These are phyloP conservation scores for Scarus forsteni DNA, from an alignment of 2,797 vertebrate species.

Conservation along the genomic window DNA sequence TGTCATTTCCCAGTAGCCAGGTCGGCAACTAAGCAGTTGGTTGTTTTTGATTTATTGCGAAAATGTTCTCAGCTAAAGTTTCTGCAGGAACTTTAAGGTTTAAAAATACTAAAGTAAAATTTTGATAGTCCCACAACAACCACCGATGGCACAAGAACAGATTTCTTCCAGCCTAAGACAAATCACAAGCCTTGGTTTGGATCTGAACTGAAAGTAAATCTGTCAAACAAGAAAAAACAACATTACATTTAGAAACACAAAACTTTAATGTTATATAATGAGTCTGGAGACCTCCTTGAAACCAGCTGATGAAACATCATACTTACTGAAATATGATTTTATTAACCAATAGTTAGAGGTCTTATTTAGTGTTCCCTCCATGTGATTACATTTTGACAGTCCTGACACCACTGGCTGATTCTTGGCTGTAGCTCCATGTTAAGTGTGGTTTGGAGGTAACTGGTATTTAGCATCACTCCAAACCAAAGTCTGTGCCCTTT, in stretches of 20 bases:
- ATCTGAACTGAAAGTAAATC: slow-evolving; percentile 17
- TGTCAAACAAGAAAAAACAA: slow-evolving; percentile 3
- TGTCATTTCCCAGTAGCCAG: too few relatives aligned
- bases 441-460: slow-evolving; percentile 68
- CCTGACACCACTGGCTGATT: slow-evolving; percentile 68
- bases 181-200: slow-evolving; percentile 35
- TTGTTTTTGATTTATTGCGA: background rate
- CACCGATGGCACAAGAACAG: background rate
- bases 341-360: slow-evolving; percentile 39
- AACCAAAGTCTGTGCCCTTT: slow-evolving; percentile 63
- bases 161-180: slow-evolving; percentile 20
- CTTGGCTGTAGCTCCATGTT: slow-evolving; percentile 62
- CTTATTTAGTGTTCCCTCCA: slow-evolving; percentile 41
- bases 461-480: slow-evolving; percentile 59
- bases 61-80: slow-evolving; percentile 6
- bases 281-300: slow-evolving; percentile 17
- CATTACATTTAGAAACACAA: background rate
- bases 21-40: too few relatives aligned
- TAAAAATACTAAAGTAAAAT: slow-evolving; percentile 1
- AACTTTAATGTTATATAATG: slow-evolving; percentile 8
- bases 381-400: slow-evolving; percentile 68
- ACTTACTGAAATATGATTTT: slow-evolving; percentile 34
- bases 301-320: slow-evolving; percentile 45
- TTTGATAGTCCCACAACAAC: slow-evolving; percentile 2
- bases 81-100: slow-evolving; percentile 28